phyloP scores from a whole-genome alignment of 2,888 invertebrate species.

The Morpho deidamia region DNA sequence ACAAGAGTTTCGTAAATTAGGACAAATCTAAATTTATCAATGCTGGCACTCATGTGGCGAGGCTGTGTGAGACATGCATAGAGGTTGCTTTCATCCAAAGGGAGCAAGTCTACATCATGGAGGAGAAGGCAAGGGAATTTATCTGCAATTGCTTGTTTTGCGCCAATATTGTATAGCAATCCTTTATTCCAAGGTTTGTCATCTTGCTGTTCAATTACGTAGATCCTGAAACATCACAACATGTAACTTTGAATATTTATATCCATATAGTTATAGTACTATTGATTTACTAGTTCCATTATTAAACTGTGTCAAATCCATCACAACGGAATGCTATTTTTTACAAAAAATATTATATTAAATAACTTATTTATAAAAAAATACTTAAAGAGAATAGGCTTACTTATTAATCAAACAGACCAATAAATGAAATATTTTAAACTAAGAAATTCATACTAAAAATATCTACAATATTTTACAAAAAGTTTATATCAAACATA shows the following conservation, averaged over 20 bases:
- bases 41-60: constrained; percentile 91
- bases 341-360: no score
- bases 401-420: background rate
- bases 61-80: constrained; percentile 89
- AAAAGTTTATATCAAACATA: constrained; percentile 11
- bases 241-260: background rate
- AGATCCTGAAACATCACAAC: constrained; percentile 76
- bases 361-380: no score
- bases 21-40: constrained; percentile 83
- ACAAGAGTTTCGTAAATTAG: constrained; percentile 42
- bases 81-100: constrained; percentile 87
- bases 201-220: constrained; percentile 89
- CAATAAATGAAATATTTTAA: background rate
- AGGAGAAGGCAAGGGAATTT: constrained; percentile 90
- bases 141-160: constrained; percentile 83
- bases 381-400: no score
- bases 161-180: constrained; percentile 91
- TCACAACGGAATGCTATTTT: no score
- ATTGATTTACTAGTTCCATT: no score
- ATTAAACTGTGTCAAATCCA: no score
- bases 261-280: background rate
- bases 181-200: constrained; percentile 91
- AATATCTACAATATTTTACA: background rate
- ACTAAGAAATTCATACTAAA: background rate
- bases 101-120: constrained; percentile 94